Base-by-base conservation (phyloP, 2,888 invertebrate genomes). In the Megaustenia siamemsis region DNA sequence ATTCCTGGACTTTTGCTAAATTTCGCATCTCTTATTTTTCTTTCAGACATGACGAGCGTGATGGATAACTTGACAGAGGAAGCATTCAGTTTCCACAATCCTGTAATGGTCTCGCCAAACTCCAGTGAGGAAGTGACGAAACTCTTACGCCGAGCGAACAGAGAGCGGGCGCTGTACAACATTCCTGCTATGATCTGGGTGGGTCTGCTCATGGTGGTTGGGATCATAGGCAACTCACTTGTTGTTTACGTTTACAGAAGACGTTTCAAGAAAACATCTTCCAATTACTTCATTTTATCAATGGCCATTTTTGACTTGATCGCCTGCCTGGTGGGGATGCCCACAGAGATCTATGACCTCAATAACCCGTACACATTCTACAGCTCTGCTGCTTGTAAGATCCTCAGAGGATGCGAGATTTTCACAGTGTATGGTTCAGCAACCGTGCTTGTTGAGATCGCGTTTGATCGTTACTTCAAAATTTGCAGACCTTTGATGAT, bases 231-330 rank as follows among this genome's bases (percentile, higher is more conserved):
- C 12, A 92, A 92, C 86, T 68, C 86, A 24, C 85, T 92, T 21
- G 91, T 91, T 8, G 85, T 91, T 49, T 90, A 90, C 75, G 90
- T 92, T 4, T 92, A 91, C 85, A 88, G 89, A 21, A 86, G 90
- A 40, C 86, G 89, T 24, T 90, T 92, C 83, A 89, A 90, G 71
- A 88, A 90, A 69, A 90, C 90, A 10, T 91, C 92, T 0, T 91
- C 91, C 0, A 91, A 92, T 85, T 91, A 90, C 81, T 92, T 92
- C 87, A 92, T 92, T 63, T 87, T 90, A 40, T 87, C 90, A 38
- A 90, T 92, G 90, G 91, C 92, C 18, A 87, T 91, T 40, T 91
- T 91, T 87, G 92, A 92, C 84, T 87, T 92, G 45, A 83, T 91
- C 21, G 90, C 90, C 12, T 92, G 92, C 80, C 76, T 89, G 4